Conservation (phyloP, 2,888 invertebrate genomes). For the Temnothorax ravouxi region DNA sequence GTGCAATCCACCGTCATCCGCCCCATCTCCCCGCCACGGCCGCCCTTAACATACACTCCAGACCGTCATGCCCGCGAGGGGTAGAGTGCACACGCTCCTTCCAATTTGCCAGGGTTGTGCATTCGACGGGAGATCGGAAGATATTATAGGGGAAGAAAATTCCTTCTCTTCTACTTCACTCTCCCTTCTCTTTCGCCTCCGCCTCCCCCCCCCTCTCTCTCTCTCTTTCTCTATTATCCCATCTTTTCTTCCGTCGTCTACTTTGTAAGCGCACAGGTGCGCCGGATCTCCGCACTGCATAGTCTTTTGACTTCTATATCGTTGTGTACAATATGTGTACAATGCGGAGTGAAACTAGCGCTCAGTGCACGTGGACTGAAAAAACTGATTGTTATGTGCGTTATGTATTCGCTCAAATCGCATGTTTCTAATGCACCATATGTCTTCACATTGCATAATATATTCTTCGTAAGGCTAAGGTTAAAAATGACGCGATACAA, state of each 20-base stretch:
- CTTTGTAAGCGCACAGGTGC: conserved; percentile 59
- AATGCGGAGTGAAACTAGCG: background rate
- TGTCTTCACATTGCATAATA: background rate
- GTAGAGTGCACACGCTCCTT: conserved; percentile 64
- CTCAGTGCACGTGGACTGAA: background rate
- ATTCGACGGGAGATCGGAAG: conserved; percentile 75
- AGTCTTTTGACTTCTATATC: background rate
- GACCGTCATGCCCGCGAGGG: conserved; percentile 30
- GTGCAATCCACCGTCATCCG: conserved; percentile 71
- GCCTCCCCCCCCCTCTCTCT: background rate
- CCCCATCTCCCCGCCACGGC: conserved; percentile 22
- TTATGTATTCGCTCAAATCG: background rate
- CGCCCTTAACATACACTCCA: conserved; percentile 31
- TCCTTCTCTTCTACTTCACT: conserved; percentile 49
- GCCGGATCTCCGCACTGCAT: conserved; percentile 27
- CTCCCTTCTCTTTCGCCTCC: background rate
- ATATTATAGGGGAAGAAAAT: conserved; percentile 76
- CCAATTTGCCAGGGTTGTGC: conserved; percentile 79
- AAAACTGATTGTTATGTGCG: background rate
- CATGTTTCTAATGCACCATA: background rate
- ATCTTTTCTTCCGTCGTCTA: conserved; percentile 52
- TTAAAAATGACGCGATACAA: background rate
- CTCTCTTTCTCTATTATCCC: conserved; percentile 41
- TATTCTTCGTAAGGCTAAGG: background rate
- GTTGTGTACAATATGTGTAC: background rate